Evolutionary conservation across 2,113 vertebrate genomes (phyloP).

Genomic region (Hemiprocne comata): DNA sequence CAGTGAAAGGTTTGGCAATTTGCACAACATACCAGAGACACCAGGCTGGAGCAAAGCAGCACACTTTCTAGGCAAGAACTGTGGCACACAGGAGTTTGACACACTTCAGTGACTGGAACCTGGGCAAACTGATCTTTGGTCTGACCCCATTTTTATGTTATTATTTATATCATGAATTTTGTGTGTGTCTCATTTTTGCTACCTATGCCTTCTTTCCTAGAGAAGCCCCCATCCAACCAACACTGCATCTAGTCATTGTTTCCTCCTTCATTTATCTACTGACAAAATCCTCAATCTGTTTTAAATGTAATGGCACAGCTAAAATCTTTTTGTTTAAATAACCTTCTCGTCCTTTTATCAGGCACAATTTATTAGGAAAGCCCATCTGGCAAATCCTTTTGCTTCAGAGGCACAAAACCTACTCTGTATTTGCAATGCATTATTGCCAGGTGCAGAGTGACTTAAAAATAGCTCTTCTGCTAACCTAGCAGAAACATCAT

Average conservation of each 20-base stretch:
- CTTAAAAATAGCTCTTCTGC: conserved; percentile 68
- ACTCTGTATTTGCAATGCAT: conserved; percentile 58
- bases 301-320: conserved; percentile 51
- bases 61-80: background rate
- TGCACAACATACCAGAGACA: background rate
- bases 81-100: background rate
- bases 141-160: background rate
- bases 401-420: conserved; percentile 49
- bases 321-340: conserved; percentile 70
- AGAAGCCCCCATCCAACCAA: background rate
- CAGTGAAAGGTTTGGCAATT: background rate
- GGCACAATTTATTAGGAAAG: conserved; percentile 66
- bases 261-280: conserved; percentile 1
- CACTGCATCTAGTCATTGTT: background rate
- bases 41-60: background rate
- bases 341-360: conserved; percentile 64
- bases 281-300: conserved; percentile 52
- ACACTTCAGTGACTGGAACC: background rate
- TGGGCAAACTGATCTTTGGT: background rate
- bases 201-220: background rate
- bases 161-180: background rate
- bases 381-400: conserved; percentile 70
- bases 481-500: conserved; percentile 47
- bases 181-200: background rate
- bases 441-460: conserved; percentile 67